Conservation (phyloP, 1,140 invertebrate genomes). For the Drosophila miranda region DNA sequence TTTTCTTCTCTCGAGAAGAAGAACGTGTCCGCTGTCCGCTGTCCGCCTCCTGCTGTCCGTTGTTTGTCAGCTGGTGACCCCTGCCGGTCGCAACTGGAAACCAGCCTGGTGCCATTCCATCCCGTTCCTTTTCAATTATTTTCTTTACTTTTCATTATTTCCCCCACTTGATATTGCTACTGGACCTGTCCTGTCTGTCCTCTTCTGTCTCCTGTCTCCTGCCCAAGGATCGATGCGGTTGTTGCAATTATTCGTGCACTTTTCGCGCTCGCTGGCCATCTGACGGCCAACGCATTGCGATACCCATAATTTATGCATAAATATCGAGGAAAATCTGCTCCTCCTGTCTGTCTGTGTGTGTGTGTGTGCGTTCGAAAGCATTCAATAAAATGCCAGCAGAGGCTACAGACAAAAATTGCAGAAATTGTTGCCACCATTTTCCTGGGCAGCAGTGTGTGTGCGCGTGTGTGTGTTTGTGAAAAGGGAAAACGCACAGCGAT, state of each 20-base stretch:
- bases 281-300: constrained; percentile 77
- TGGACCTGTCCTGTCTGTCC: constrained; percentile 2
- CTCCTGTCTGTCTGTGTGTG: constrained; percentile 13
- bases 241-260: constrained; percentile 64
- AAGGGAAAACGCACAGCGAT: constrained; percentile 45
- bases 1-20: too few relatives aligned
- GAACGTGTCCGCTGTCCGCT: too few relatives aligned
- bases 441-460: neutral
- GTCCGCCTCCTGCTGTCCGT: neutral
- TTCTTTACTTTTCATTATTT: constrained; percentile 38
- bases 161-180: neutral
- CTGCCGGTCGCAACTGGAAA: too few relatives aligned
- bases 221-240: constrained; percentile 29
- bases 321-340: constrained; percentile 43
- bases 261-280: constrained; percentile 58
- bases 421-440: constrained; percentile 25
- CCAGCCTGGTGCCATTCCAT: constrained; percentile 11
- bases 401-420: constrained; percentile 4
- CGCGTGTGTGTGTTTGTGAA: neutral
- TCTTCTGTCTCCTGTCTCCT: neutral
- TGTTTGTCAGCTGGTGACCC: constrained; percentile 20
- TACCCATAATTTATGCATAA: constrained; percentile 73
- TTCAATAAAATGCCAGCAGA: constrained; percentile 55
- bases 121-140: constrained; percentile 11
- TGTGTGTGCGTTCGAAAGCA: constrained; percentile 10